Conservation (phyloP, 2,797 vertebrate genomes). For the Onychomys leucogaster region DNA sequence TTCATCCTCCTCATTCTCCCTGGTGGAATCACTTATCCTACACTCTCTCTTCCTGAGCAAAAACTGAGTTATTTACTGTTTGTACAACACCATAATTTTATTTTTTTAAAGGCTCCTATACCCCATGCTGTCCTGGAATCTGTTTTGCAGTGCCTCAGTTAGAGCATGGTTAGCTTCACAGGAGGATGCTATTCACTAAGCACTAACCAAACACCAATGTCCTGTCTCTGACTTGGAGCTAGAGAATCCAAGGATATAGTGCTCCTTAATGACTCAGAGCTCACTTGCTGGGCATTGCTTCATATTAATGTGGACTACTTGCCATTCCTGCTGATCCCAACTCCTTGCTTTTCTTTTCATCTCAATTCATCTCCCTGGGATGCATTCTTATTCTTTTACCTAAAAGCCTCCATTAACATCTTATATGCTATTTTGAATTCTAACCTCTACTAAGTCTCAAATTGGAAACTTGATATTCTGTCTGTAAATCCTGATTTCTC, state of each 20-base stretch:
- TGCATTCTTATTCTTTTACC: neutral
- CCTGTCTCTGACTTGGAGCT: neutral
- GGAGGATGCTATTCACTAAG: neutral
- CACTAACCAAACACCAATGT: neutral
- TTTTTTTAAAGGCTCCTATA: neutral
- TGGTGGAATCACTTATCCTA: neutral
- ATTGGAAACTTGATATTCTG: neutral
- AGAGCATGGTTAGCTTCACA: neutral
- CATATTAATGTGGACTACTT: neutral
- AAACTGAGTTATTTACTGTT: neutral
- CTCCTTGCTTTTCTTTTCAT: neutral
- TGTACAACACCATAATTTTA: neutral
- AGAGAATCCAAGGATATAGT: neutral
- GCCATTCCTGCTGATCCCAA: neutral
- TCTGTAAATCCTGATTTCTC: constrained; percentile 1
- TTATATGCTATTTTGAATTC: neutral
- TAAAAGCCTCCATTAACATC: neutral
- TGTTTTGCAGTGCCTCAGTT: neutral
- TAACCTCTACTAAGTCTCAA: neutral
- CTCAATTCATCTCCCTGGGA: neutral
- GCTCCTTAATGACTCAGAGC: neutral
- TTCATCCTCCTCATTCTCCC: neutral
- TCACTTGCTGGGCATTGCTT: neutral
- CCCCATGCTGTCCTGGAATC: too few relatives aligned
- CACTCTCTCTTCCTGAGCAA: neutral